These are phyloP conservation scores for Orthonevra nobilis DNA, from an alignment of 2,888 invertebrate species.

Conservation along the genomic window DNA sequence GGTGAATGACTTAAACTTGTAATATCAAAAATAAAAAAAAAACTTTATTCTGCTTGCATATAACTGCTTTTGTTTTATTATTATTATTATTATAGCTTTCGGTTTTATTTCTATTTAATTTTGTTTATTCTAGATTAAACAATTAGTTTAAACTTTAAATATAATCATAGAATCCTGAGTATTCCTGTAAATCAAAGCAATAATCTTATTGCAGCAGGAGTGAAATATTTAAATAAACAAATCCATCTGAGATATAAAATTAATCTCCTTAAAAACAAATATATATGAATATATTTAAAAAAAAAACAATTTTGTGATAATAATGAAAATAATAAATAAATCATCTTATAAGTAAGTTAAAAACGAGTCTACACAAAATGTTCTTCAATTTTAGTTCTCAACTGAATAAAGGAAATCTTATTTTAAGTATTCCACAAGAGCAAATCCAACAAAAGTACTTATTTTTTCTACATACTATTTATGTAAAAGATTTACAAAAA, in stretches of 20 bases:
- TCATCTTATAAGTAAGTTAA: conserved; percentile 21
- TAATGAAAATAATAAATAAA: conserved; percentile 32
- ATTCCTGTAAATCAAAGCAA: conserved; percentile 24
- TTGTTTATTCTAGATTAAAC: conserved; percentile 41
- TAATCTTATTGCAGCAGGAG: conserved; percentile 11
- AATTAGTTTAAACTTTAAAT: conserved; percentile 41
- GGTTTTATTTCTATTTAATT: no score
- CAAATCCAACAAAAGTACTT: not conserved
- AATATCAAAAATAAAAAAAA: conserved; percentile 22
- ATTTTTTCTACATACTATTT: no score
- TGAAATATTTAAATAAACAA: conserved; percentile 4
- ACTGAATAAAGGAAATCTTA: not conserved
- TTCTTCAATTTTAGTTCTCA: conserved; percentile 16
- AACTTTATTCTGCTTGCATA: conserved; percentile 39
- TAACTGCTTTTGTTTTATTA: not conserved
- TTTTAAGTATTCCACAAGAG: conserved; percentile 19
- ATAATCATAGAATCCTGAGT: conserved; percentile 18
- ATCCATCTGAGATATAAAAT: not conserved
- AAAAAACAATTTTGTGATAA: conserved; percentile 60
- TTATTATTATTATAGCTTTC: conserved; percentile 21
- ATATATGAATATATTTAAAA: conserved; percentile 22
- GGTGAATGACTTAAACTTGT: conserved; percentile 62
- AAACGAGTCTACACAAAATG: conserved; percentile 35
- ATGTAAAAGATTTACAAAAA: no score
- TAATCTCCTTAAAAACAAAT: conserved; percentile 25